phyloP scores from a whole-genome alignment of 2,797 vertebrate genomes.

The Epinephelus awoara region DNA sequence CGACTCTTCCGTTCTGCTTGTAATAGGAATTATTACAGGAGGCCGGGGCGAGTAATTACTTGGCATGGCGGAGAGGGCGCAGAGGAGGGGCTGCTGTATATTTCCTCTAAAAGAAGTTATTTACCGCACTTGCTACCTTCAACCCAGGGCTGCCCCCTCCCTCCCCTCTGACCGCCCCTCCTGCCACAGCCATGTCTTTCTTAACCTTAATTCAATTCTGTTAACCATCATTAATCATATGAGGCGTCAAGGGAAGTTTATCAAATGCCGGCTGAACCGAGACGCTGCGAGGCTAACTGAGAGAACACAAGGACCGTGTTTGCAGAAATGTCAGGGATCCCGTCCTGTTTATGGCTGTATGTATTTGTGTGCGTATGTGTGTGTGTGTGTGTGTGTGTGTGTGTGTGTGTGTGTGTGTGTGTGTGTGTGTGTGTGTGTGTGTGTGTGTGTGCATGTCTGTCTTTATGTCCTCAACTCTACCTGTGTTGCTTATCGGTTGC shows the following conservation, averaged over 20 bases:
- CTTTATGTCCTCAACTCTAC: conserved; percentile 17
- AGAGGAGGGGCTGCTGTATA: conserved; percentile 89
- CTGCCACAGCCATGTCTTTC: conserved; percentile 89
- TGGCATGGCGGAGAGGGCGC: conserved; percentile 88
- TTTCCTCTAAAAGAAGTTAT: conserved; percentile 94
- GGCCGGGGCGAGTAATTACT: conserved; percentile 99
- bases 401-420: conserved; percentile 4
- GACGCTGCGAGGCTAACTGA: conserved; percentile 58
- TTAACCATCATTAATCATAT: conserved; percentile 95
- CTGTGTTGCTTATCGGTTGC: conserved; percentile 3
- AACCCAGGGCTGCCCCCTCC: conserved; percentile 64
- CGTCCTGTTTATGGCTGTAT: background rate
- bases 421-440: conserved; percentile 5
- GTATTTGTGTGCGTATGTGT: conserved; percentile 3
- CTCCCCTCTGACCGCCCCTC: conserved; percentile 78
- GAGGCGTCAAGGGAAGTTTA: conserved; percentile 92
- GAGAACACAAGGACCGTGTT: conserved; percentile 53
- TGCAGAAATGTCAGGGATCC: conserved; percentile 41
- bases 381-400: background rate
- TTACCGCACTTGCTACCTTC: conserved; percentile 89
- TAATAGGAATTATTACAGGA: conserved; percentile 99
- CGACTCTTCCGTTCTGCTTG: conserved; percentile 99
- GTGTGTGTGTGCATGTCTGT: background rate
- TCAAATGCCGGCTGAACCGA: conserved; percentile 84
- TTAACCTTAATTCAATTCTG: conserved; percentile 95